Base-by-base conservation (phyloP, 2,888 invertebrate species). In the Mycalesis mineus region DNA sequence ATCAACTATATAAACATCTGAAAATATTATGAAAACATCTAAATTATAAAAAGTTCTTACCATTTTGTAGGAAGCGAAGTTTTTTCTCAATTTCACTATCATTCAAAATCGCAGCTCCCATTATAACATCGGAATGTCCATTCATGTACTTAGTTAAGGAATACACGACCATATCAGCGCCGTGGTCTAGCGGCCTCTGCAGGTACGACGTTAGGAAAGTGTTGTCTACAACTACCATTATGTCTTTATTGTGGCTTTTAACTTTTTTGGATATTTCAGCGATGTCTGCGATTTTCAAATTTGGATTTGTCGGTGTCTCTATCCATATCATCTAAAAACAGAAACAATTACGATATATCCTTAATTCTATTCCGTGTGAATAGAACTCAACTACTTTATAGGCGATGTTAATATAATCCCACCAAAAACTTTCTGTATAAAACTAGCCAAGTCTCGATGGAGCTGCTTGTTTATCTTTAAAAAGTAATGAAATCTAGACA, bases 91-190 rank as follows among this genome's bases (percentile, higher is more conserved):
- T 71, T 44, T 92, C 92, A 41, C 95, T 93, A 68, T 93, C 91
- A 68, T 93, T 96, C 2, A 95, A 92, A 36, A 95, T 89, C 7
- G 94, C 92, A 13, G 96, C 95, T 1, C 99, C 99, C 99, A 99
- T 99, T 6, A 99, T 93, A 15, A 98, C 95, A 87, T 99, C 99
- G 0, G 97, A 94, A 84, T 99, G 99, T 0, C 99, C 99, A 83
- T 99, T 99, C 94, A 99, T 96, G 78, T 98, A 99, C 84, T 99
- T 99, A 0, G 98, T 98, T 55, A 98, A 75, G 0, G 99, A 99
- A 83, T 99, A 98, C 69, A 96, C 88, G 1, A 94, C 95, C 55
- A 98, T 88, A 80, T 99, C 98, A 1, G 97, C 98, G 0, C 98
- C 99, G 36, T 98, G 91, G 22, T 94, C 93, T 55, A 99, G 82